A percentile compares a stretch with the other conserved stretches of the same genome.
These are phyloP conservation scores for Piaya cayana DNA, from an alignment of 2,113 vertebrate species.

Conservation along the genomic window DNA sequence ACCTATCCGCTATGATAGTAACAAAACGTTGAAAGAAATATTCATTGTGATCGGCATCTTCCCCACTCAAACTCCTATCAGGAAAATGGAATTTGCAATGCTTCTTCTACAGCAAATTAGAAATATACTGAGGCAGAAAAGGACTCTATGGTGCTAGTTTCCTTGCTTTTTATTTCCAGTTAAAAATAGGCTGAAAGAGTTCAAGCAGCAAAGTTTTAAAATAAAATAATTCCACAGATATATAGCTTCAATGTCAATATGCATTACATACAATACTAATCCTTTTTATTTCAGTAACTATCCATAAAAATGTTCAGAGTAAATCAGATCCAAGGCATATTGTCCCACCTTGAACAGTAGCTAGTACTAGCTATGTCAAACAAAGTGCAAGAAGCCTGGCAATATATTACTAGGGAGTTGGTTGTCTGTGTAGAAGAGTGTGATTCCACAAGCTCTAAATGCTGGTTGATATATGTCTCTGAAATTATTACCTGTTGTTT, in stretches of 20 bases:
- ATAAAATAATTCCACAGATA: not conserved
- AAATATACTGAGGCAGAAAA: not conserved
- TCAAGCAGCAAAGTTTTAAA: not conserved
- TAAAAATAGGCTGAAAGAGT: not conserved
- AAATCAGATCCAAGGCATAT: not conserved
- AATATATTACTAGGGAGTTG: not conserved
- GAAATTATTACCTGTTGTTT: not conserved
- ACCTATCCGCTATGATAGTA: not conserved
- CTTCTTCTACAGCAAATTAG: not conserved
- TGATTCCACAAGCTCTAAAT: not conserved
- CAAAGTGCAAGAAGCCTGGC: not conserved
- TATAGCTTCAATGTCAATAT: not conserved
- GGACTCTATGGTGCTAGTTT: not conserved
- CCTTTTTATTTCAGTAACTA: not conserved
- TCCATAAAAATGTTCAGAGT: not conserved
- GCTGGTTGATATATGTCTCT: not conserved
- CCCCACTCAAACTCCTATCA: not conserved
- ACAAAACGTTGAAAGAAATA: not conserved
- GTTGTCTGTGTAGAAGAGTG: not conserved
- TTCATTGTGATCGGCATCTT: not conserved
- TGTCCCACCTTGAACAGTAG: not conserved
- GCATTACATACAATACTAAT: not conserved
- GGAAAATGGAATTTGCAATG: not conserved
- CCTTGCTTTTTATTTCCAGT: not conserved
- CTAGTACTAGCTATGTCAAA: not conserved